Evolutionary conservation across 2,888 invertebrate genomes (phyloP).

Genomic region (Drosophila paranaensis): DNA sequence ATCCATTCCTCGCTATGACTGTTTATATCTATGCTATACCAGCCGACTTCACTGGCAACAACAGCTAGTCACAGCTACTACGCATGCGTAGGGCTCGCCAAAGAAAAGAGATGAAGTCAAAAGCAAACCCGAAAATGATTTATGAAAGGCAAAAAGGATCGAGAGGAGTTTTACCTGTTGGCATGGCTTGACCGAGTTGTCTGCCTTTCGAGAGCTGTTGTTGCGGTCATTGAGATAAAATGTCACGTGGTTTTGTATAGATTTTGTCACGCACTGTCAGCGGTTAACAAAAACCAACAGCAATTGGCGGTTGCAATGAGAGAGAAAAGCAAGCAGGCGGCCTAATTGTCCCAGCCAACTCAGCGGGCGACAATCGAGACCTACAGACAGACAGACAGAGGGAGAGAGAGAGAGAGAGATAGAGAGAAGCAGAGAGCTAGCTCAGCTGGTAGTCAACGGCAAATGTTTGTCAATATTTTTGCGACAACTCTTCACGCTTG

Average conservation of each 20-base stretch:
- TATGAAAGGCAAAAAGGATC: constrained; percentile 48
- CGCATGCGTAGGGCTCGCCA: constrained; percentile 55
- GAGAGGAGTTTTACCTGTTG: constrained; percentile 55
- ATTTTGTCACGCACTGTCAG: constrained; percentile 82
- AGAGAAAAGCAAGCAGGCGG: constrained; percentile 46
- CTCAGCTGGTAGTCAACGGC: constrained; percentile 34
- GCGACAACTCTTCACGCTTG: constrained; percentile 57
- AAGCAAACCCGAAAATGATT: constrained; percentile 15
- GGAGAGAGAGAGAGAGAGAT: neutral
- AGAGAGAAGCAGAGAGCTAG: constrained; percentile 2
- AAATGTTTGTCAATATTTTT: constrained; percentile 73
- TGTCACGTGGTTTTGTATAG: constrained; percentile 76
- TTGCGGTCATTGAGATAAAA: constrained; percentile 81
- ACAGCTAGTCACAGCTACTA: no score
- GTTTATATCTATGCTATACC: no score
- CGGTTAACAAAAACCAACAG: constrained; percentile 64
- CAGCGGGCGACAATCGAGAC: constrained; percentile 46
- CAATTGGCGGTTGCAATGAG: constrained; percentile 60
- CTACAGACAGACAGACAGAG: neutral
- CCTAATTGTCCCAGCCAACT: constrained; percentile 58
- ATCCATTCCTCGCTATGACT: no score
- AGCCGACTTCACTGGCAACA: no score
- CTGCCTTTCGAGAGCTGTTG: constrained; percentile 22
- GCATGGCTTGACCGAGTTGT: constrained; percentile 9
- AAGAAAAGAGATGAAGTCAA: neutral